These are phyloP conservation scores for Rhizoglyphus robini DNA, from an alignment of 1,140 invertebrate species.

Conservation along the genomic window DNA sequence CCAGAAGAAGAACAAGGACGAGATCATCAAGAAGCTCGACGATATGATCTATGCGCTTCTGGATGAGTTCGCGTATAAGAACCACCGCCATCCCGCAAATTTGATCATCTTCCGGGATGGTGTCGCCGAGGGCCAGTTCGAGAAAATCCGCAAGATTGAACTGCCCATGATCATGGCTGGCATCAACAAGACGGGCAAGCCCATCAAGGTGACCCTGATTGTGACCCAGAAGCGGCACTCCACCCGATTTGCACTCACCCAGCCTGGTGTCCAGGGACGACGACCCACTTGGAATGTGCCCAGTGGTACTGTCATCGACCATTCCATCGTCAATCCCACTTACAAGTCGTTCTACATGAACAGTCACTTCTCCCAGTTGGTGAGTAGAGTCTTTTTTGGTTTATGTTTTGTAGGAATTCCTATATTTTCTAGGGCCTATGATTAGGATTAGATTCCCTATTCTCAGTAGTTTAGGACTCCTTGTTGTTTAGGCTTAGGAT, in stretches of 20 bases:
- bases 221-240: slow-evolving; percentile 22
- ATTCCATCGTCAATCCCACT: not conserved
- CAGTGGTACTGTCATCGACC: slow-evolving; percentile 6
- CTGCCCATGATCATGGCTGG: too few species aligned
- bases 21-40: slow-evolving; percentile 41
- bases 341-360: slow-evolving; percentile 9
- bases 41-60: slow-evolving; percentile 49
- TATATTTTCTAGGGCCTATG: too few species aligned
- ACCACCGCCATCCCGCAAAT: slow-evolving; percentile 27
- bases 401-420: too few species aligned
- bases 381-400: too few species aligned
- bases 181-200: too few species aligned
- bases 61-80: slow-evolving; percentile 34
- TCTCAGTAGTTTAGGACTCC: too few species aligned
- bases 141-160: slow-evolving; percentile 25
- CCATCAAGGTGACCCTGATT: slow-evolving; percentile 10
- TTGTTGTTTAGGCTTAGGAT: too few species aligned
- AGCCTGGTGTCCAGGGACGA: not conserved
- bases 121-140: slow-evolving; percentile 37
- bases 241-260: slow-evolving; percentile 10
- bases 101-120: slow-evolving; percentile 38
- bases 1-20: slow-evolving; percentile 19
- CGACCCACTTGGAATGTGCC: slow-evolving; percentile 17
- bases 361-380: slow-evolving; percentile 9
- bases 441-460: too few species aligned